Evolutionary conservation across 2,797 vertebrate genomes (phyloP).

Genomic region (Neomorphus geoffroyi): DNA sequence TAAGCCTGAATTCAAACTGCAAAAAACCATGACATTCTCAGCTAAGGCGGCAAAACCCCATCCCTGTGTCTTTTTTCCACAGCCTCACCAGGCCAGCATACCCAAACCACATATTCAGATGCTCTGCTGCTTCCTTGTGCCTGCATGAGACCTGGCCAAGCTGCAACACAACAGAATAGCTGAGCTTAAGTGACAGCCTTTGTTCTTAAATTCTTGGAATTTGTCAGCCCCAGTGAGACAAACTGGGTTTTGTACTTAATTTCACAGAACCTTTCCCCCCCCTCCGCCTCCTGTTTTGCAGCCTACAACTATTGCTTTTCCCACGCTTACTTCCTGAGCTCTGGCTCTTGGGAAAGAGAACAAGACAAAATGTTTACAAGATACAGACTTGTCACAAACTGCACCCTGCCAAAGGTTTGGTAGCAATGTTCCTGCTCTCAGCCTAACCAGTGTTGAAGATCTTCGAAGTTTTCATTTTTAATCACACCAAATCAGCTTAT

Average conservation of each 20-base stretch:
- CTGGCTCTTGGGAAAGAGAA: conserved; percentile 20
- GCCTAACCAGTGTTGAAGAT: not conserved
- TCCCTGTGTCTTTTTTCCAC: not conserved
- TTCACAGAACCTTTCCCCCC: not conserved
- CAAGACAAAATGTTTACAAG: conserved; percentile 36
- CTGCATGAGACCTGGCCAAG: not conserved
- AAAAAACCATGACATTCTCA: not conserved
- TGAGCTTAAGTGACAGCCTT: not conserved
- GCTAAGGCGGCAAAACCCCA: not conserved
- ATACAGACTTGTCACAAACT: not conserved
- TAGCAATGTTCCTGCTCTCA: not conserved
- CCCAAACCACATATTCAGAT: not conserved
- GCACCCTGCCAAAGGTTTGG: not conserved
- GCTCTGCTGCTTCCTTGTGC: not conserved
- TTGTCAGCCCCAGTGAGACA: not conserved
- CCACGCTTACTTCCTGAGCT: not conserved
- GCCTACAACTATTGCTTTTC: conserved; percentile 5
- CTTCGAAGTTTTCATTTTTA: conserved; percentile 3
- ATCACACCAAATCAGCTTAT: conserved; percentile 13
- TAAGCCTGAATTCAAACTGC: not conserved
- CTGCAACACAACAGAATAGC: not conserved
- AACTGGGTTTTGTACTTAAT: not conserved
- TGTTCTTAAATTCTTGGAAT: conserved; percentile 22
- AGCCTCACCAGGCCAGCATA: not conserved
- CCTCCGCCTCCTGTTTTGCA: not conserved